phyloP scores from a whole-genome alignment of 2,888 invertebrate species.

The Hirtodrosophila alboralis region DNA sequence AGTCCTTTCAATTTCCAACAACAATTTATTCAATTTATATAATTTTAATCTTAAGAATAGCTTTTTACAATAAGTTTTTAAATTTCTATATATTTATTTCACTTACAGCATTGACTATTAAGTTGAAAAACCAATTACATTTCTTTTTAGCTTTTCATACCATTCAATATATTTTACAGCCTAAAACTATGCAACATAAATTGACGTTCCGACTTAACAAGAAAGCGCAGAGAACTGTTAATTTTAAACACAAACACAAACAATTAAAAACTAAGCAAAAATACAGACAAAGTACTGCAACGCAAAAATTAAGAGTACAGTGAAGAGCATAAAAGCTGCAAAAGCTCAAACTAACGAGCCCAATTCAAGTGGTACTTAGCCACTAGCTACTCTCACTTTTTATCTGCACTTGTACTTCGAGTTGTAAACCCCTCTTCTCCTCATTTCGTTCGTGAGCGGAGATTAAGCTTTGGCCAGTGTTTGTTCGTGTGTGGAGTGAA shows the following conservation, averaged over 20 bases:
- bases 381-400: conserved; percentile 63
- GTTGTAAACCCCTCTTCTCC: conserved; percentile 8
- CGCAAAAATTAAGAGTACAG: conserved; percentile 45
- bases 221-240: conserved; percentile 43
- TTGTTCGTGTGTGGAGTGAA: conserved; percentile 14
- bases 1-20: too few species aligned
- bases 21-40: too few species aligned
- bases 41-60: too few species aligned
- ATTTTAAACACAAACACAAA: conserved; percentile 68
- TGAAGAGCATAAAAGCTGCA: conserved; percentile 56
- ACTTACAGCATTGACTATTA: too few species aligned
- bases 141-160: not conserved
- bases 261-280: conserved; percentile 70
- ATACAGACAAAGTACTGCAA: conserved; percentile 30
- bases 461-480: conserved; percentile 34
- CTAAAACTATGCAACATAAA: conserved; percentile 67
- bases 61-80: too few species aligned
- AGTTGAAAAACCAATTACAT: too few species aligned
- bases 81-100: too few species aligned
- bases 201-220: not conserved
- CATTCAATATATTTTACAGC: conserved; percentile 26
- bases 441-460: not conserved
- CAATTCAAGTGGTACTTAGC: conserved; percentile 19
- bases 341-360: conserved; percentile 2
- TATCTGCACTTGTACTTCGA: conserved; percentile 30